Percentiles rank a stretch among this genome's conserved stretches.
Evolutionary conservation across 2,113 vertebrate genomes (phyloP).

Genomic region (Serilophus lunatus): DNA sequence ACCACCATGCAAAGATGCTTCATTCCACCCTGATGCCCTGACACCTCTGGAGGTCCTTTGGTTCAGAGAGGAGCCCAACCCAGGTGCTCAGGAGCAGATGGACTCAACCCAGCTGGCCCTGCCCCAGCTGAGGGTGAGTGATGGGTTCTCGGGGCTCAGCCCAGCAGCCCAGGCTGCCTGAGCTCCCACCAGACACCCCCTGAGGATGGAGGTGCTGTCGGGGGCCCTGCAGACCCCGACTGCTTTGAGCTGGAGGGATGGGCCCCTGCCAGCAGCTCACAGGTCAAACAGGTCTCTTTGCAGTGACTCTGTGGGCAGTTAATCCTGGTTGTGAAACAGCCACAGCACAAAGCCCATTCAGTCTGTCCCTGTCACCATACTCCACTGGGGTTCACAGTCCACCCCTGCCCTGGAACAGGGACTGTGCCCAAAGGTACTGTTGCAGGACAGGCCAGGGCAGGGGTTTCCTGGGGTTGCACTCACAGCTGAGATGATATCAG

Average conservation of each 20-base stretch:
- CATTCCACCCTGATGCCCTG: not conserved
- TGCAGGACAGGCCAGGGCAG: not conserved
- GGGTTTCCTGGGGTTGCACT: slow-evolving; percentile 2
- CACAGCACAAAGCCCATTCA: fast-evolving
- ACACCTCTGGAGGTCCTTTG: not conserved
- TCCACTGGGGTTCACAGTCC: not conserved
- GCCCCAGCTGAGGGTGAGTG: not conserved
- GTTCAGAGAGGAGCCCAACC: not conserved
- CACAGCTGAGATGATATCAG: slow-evolving; percentile 88
- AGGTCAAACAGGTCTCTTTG: not conserved
- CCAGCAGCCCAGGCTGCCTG: not conserved
- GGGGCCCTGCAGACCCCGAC: not conserved
- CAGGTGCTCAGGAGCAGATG: not conserved
- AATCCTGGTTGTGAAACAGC: not conserved
- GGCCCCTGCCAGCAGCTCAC: not conserved
- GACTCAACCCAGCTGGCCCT: not conserved
- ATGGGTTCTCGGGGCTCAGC: not conserved
- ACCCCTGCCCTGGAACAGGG: fast-evolving
- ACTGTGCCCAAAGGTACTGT: fast-evolving
- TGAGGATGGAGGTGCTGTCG: fast-evolving
- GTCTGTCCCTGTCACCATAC: not conserved
- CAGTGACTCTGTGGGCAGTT: not conserved
- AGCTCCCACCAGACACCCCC: not conserved
- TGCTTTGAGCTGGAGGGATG: not conserved
- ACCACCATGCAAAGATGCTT: not conserved